Evolutionary conservation across 2,113 vertebrate species (phyloP).

Genomic region (Hyaena hyaena): DNA sequence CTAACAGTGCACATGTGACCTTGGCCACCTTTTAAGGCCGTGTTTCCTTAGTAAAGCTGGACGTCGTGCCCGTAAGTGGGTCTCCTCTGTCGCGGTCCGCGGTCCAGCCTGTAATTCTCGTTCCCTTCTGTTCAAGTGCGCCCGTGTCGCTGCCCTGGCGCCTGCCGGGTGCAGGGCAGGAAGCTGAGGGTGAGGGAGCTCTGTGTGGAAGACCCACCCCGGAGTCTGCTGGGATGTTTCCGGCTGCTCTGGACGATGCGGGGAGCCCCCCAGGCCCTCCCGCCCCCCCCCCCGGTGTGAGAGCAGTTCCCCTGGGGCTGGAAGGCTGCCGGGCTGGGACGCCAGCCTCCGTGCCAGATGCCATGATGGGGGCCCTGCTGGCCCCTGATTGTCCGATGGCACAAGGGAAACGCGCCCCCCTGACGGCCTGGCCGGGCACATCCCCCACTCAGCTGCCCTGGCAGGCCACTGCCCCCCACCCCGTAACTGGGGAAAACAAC

Average conservation of each 20-base stretch:
- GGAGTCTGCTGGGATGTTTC: background rate
- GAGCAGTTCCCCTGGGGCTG: background rate
- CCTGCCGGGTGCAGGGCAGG: background rate
- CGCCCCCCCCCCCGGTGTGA: background rate
- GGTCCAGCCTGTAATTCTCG: background rate
- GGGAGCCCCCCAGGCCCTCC: background rate
- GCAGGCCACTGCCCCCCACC: accelerated
- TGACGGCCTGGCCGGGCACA: accelerated
- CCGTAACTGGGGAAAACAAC: accelerated
- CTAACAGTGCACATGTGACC: background rate
- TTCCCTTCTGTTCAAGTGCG: background rate
- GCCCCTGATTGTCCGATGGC: background rate
- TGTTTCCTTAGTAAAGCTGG: background rate
- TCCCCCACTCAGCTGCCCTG: background rate
- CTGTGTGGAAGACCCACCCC: accelerated
- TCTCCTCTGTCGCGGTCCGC: background rate
- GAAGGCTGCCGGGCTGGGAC: background rate
- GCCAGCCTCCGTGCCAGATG: background rate
- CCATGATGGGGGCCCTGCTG: background rate
- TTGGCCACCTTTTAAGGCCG: background rate
- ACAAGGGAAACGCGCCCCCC: background rate
- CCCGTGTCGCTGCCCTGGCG: background rate
- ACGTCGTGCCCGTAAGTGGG: background rate
- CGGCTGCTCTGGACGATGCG: background rate
- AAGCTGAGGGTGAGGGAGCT: background rate